These are phyloP conservation scores for Zaprionus davidi DNA, from an alignment of 1,140 invertebrate species.

Conservation along the genomic window DNA sequence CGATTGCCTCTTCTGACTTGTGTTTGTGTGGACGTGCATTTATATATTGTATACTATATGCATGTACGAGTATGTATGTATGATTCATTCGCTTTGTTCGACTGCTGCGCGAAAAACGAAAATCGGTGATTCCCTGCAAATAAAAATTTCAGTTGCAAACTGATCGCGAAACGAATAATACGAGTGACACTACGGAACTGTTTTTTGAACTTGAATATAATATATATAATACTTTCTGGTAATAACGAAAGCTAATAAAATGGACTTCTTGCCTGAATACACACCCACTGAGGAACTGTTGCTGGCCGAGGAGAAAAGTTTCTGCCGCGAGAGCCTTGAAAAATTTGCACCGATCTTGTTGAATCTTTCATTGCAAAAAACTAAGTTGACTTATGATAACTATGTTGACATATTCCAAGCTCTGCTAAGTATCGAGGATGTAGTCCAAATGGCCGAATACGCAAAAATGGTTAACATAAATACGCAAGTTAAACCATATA, in stretches of 20 bases:
- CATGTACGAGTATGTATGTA: no score
- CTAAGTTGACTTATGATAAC: constrained; percentile 41
- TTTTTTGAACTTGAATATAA: background rate
- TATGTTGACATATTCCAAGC: constrained; percentile 38
- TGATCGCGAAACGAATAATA: background rate
- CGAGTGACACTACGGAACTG: background rate
- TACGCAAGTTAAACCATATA: background rate
- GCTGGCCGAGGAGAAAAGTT: constrained; percentile 25
- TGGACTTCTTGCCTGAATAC: constrained; percentile 25
- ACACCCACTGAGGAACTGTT: constrained; percentile 43
- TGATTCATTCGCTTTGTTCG: background rate
- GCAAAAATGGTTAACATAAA: constrained; percentile 23
- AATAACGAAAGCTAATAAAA: background rate
- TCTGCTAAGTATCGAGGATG: constrained; percentile 52
- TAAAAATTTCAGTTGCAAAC: constrained; percentile 20
- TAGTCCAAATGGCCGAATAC: constrained; percentile 43
- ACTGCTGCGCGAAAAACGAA: background rate
- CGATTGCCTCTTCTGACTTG: no score
- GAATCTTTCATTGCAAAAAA: constrained; percentile 22
- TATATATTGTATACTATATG: background rate
- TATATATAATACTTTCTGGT: background rate
- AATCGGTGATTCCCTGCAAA: constrained; percentile 18
- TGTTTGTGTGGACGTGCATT: background rate
- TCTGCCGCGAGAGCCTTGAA: constrained; percentile 28
- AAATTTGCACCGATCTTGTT: constrained; percentile 10